Base-by-base conservation (phyloP, 2,888 invertebrate genomes). In the Microplitis deprimator region DNA sequence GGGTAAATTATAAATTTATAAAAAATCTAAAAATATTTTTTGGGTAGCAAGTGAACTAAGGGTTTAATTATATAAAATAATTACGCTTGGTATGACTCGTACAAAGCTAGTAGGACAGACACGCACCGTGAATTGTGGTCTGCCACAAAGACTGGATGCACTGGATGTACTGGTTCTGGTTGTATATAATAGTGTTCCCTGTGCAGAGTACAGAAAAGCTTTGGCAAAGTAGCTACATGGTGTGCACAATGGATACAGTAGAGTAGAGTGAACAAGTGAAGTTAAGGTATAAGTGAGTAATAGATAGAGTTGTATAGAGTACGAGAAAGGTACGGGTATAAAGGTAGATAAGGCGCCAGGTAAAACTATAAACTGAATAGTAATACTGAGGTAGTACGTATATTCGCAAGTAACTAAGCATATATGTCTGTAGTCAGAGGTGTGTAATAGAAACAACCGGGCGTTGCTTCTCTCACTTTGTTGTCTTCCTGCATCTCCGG, bases 21-120 rank as follows among this genome's bases (percentile, higher is more conserved):
- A 20, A 60, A 67, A 65, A 20, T 17, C 17, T 10, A 64, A 7
- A 70, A 38, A 68, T 38, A 39, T 39, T 6, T 39, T 8, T 50
- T 5, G 50, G 8, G 13, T 50, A 8, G 50, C 50, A 13, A 50
- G 50, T 50, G 13, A 50, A 50, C 50, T 65, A 13, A 8, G 73
- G 80, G 82, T 82, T 85, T 86, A 86, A 86, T 86, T 86, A 85
- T 83, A 83, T 83, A 81, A 86, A 86, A 86, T 86, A 86, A 86
- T 85, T 84, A 82, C 80, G 79, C 80, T 80, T 81, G 81, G 79
- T 79, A 79, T 78, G 80, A 80, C 81, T 84, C 82, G 82, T 81
- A 84, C 79, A 81, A 60, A 70, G 76, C 64, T 72, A 78, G 77
- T 80, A 81, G 81, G 80, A 79, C 82, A 81, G 80, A 82, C 83